Percentiles rank a stretch among this genome's conserved stretches.
Conservation (phyloP, 2,888 invertebrate species). For the Scrobipalpa atriplicella region DNA sequence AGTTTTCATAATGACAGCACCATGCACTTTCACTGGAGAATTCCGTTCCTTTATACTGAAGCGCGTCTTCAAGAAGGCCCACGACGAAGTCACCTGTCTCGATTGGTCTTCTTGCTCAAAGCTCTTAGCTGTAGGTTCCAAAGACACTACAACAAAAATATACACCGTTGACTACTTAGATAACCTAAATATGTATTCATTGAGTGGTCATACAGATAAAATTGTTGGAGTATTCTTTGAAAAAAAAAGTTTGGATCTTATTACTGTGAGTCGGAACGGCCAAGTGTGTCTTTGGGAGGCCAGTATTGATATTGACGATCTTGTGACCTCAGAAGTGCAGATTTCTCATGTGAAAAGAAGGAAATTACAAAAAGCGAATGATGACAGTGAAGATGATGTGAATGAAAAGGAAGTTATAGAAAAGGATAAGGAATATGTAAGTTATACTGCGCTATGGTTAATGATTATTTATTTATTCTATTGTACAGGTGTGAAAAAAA, state of each 20-base stretch:
- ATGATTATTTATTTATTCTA: too few species aligned
- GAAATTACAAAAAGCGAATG: conserved; percentile 57
- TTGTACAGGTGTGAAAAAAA: too few species aligned
- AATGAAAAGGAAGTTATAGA: conserved; percentile 83
- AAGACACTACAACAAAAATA: conserved; percentile 94
- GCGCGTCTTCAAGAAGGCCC: conserved; percentile 90
- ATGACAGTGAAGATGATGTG: conserved; percentile 86
- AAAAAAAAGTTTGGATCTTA: conserved; percentile 91
- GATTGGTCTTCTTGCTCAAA: conserved; percentile 97
- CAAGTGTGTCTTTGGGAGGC: conserved; percentile 94
- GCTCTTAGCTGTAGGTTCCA: conserved; percentile 94
- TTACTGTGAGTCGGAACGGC: conserved; percentile 92
- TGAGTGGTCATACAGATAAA: conserved; percentile 93
- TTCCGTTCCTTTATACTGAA: conserved; percentile 95
- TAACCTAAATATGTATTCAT: conserved; percentile 89
- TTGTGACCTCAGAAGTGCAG: conserved; percentile 80
- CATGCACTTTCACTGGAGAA: conserved; percentile 90
- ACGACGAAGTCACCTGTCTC: conserved; percentile 92
- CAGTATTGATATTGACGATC: conserved; percentile 86
- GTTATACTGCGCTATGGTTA: conserved; percentile 36
- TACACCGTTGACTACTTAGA: conserved; percentile 88
- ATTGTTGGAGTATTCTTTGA: conserved; percentile 96
- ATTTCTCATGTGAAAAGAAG: conserved; percentile 77
- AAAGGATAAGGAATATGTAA: conserved; percentile 76
- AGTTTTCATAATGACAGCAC: conserved; percentile 94